phyloP scores from a whole-genome alignment of 2,113 vertebrate species.

The Trematocara unimaculatum region DNA sequence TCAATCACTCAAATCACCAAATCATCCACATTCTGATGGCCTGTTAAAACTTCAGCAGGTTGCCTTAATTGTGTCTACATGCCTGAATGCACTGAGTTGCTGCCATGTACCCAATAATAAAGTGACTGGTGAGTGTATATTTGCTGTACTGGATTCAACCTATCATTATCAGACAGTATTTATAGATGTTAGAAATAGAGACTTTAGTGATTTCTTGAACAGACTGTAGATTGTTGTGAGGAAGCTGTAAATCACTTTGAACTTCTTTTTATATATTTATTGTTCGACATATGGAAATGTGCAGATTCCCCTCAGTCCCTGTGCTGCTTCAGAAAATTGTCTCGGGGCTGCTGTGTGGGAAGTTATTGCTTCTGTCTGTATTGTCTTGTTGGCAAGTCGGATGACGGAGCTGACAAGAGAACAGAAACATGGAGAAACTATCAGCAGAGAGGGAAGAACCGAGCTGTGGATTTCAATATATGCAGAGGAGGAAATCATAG shows the following conservation, averaged over 20 bases:
- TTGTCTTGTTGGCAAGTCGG: constrained; percentile 4
- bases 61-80: not conserved
- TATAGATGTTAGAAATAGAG: not conserved
- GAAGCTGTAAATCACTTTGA: not conserved
- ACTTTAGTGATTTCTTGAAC: not conserved
- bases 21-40: not conserved
- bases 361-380: not conserved
- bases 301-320: not conserved
- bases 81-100: not conserved
- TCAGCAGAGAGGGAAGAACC: not conserved
- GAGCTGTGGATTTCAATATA: not conserved
- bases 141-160: not conserved
- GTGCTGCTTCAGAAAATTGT: constrained; percentile 6
- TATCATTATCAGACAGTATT: not conserved
- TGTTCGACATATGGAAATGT: constrained; percentile 32
- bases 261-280: constrained; percentile 1
- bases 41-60: not conserved
- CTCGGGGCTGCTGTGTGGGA: constrained; percentile 10
- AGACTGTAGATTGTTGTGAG: not conserved
- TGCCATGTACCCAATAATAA: not conserved
- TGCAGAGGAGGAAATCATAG: not conserved
- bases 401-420: not conserved
- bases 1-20: not conserved
- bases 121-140: not conserved
- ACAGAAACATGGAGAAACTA: constrained; percentile 37